Evolutionary conservation across 2,888 invertebrate species (phyloP).

Genomic region (Meliscaeva auricollis): DNA sequence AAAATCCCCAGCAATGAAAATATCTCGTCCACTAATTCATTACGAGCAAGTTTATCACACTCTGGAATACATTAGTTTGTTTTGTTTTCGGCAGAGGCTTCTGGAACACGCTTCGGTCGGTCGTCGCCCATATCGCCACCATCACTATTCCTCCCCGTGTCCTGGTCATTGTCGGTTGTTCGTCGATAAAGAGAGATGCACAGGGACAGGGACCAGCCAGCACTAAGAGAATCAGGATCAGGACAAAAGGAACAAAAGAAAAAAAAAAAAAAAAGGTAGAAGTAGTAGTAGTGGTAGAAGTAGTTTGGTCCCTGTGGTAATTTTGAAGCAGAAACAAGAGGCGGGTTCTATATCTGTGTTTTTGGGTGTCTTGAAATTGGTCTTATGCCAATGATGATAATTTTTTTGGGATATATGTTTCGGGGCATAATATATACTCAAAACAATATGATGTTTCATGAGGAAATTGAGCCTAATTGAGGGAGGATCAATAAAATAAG

Average conservation of each 20-base stretch:
- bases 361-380: constrained; percentile 42
- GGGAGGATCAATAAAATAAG: constrained; percentile 36
- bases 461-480: constrained; percentile 63
- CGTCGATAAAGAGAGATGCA: not conserved
- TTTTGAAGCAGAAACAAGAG: not conserved
- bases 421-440: not conserved
- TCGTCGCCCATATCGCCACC: not conserved
- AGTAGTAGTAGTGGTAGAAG: not conserved
- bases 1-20: constrained; percentile 70
- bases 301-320: constrained; percentile 46
- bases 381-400: constrained; percentile 64
- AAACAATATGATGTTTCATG: constrained; percentile 48
- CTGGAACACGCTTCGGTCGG: constrained; percentile 30
- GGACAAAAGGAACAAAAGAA: constrained; percentile 33
- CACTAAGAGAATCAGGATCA: constrained; percentile 7
- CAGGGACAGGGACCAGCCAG: not conserved
- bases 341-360: not conserved
- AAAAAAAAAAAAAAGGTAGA: not conserved
- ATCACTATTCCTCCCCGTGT: not conserved
- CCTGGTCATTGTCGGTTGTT: not conserved
- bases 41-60: constrained; percentile 76
- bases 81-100: constrained; percentile 70
- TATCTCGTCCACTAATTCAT: constrained; percentile 75
- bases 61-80: constrained; percentile 75
- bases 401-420: constrained; percentile 59